Evolutionary conservation across 2,888 invertebrate species (phyloP).

Genomic region (Tipula lateralis): DNA sequence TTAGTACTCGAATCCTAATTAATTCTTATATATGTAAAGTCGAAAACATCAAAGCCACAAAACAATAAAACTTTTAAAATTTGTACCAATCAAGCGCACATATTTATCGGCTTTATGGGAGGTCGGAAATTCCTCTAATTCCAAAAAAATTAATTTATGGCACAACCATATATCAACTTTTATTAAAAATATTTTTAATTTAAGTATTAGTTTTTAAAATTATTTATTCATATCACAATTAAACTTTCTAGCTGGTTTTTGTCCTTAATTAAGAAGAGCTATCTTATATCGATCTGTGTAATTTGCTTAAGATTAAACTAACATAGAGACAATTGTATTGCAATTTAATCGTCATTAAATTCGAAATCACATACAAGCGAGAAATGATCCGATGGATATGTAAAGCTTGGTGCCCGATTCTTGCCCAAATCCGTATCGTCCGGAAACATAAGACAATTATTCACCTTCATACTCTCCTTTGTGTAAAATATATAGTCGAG

Average conservation of each 20-base stretch:
- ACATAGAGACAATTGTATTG: neutral
- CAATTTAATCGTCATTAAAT: conserved; percentile 37
- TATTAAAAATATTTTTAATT: neutral
- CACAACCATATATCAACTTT: neutral
- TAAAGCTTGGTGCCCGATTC: conserved; percentile 60
- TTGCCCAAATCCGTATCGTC: conserved; percentile 61
- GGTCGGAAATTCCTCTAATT: neutral
- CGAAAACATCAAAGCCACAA: neutral
- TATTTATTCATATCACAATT: conserved; percentile 7
- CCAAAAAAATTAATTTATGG: neutral
- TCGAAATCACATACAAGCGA: conserved; percentile 64
- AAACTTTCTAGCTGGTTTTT: neutral
- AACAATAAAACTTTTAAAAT: neutral
- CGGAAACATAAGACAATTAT: conserved; percentile 53
- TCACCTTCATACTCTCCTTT: conserved; percentile 52
- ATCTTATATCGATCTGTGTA: neutral
- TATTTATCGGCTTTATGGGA: neutral
- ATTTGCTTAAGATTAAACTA: neutral
- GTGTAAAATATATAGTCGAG: conserved; percentile 71
- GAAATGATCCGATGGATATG: conserved; percentile 74
- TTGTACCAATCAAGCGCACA: neutral
- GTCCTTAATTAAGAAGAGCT: neutral
- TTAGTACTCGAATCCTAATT: neutral
- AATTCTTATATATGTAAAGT: neutral
- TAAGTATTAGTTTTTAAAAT: neutral